These are phyloP conservation scores for Penaeus japonicus DNA, from an alignment of 1,140 invertebrate genomes.

Conservation along the genomic window DNA sequence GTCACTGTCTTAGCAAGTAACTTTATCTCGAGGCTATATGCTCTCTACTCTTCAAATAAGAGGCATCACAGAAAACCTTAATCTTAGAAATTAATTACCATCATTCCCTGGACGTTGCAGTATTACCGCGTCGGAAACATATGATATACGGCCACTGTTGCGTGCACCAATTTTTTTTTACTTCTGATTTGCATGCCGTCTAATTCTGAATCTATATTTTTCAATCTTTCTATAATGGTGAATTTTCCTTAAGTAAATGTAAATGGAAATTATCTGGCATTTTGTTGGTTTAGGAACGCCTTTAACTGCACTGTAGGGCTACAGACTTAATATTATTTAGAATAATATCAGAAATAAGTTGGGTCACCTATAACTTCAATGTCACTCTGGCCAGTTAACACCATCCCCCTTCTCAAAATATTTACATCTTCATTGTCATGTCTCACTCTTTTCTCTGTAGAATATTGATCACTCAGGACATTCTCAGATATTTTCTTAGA, in stretches of 20 bases:
- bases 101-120: slow-evolving; percentile 56
- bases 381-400: too few species aligned
- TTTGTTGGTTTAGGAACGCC: slow-evolving; percentile 34
- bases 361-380: too few species aligned
- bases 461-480: too few species aligned
- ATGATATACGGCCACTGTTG: not conserved
- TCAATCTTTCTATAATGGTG: not conserved
- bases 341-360: too few species aligned
- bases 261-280: slow-evolving; percentile 24
- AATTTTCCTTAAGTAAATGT: not conserved
- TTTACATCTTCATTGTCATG: too few species aligned
- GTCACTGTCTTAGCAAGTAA: slow-evolving; percentile 50
- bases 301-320: slow-evolving; percentile 48
- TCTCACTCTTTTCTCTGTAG: too few species aligned
- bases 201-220: slow-evolving; percentile 17
- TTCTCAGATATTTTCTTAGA: too few species aligned
- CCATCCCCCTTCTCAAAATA: too few species aligned
- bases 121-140: slow-evolving; percentile 39
- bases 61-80: slow-evolving; percentile 56
- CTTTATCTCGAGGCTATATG: slow-evolving; percentile 33
- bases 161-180: not conserved
- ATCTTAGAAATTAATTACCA: slow-evolving; percentile 55
- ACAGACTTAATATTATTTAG: not conserved
- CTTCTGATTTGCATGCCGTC: slow-evolving; percentile 4
- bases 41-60: slow-evolving; percentile 40